Conservation (phyloP, 2,797 vertebrate species). For the Sarcophilus harrisii region DNA sequence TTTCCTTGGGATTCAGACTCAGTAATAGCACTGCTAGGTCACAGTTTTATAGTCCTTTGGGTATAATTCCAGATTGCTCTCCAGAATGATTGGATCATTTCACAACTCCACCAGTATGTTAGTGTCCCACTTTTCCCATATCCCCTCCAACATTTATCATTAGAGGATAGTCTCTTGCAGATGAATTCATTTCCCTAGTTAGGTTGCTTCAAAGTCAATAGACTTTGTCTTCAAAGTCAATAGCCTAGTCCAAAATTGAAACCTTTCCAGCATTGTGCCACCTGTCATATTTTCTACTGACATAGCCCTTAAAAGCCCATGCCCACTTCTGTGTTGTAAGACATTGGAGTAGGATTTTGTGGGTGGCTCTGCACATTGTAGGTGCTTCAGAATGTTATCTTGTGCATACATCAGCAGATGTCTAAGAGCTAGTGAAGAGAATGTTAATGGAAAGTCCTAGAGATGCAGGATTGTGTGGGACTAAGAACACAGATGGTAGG, state of each 20-base stretch:
- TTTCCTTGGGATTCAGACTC: no score
- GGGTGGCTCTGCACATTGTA: neutral
- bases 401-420: rapidly evolving
- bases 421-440: rapidly evolving
- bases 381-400: neutral
- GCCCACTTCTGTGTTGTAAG: neutral
- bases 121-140: no score
- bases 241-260: neutral
- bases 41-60: no score
- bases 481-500: no score
- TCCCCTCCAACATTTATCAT: no score
- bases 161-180: neutral
- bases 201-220: neutral
- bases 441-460: neutral
- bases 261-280: neutral
- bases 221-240: neutral
- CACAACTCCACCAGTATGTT: no score
- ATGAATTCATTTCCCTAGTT: neutral
- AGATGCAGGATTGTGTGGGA: neutral
- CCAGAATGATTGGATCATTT: no score
- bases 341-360: neutral
- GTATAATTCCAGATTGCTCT: no score
- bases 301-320: neutral
- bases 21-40: no score
- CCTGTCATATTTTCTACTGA: neutral